Evolutionary conservation across 1,140 invertebrate species (phyloP).

Genomic region (Bombus difficillimus): DNA sequence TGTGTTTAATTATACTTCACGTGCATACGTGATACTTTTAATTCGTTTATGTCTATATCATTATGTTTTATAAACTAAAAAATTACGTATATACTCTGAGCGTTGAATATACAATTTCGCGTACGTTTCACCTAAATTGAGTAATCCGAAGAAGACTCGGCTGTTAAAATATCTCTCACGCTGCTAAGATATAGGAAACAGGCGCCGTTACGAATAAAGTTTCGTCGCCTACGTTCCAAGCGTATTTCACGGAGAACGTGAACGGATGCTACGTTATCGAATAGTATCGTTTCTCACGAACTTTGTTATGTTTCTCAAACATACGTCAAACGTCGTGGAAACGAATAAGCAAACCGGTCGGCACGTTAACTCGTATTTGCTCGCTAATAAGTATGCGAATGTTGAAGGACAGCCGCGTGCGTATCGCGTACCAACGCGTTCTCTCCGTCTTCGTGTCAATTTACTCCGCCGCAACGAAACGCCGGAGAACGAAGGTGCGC

Average conservation of each 20-base stretch:
- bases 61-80: no score
- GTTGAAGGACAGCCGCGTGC: no score
- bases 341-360: neutral
- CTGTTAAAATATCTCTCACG: neutral
- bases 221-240: neutral
- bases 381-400: constrained; percentile 15
- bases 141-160: neutral
- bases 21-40: no score
- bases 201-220: neutral
- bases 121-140: neutral
- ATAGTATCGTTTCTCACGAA: neutral
- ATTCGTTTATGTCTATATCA: no score
- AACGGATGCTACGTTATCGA: neutral
- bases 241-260: neutral
- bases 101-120: neutral
- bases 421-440: neutral
- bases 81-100: no score
- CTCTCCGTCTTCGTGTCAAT: constrained; percentile 46
- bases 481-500: neutral
- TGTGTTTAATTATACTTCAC: no score
- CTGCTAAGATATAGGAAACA: neutral
- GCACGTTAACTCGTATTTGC: constrained; percentile 4
- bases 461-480: constrained; percentile 17
- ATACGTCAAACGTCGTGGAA: no score
- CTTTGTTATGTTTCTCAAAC: neutral